Conservation (phyloP, 2,888 invertebrate species). For the Meganola albula region DNA sequence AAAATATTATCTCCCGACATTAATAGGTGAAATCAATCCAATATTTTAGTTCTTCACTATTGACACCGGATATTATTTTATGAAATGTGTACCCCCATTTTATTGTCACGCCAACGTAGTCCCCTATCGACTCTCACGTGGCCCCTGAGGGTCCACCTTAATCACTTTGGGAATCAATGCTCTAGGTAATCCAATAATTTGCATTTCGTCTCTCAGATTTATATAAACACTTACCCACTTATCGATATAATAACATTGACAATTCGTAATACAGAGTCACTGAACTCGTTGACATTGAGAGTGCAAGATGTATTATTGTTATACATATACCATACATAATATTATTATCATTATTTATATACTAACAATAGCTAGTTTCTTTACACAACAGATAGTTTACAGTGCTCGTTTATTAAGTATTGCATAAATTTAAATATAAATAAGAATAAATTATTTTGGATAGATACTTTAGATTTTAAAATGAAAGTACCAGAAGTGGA, state of each 20-base stretch:
- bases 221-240: constrained; percentile 15
- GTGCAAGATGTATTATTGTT: constrained; percentile 19
- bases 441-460: neutral
- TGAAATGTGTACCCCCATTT: no score
- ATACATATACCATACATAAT: constrained; percentile 20
- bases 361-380: constrained; percentile 22
- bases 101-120: no score
- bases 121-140: no score
- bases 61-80: no score
- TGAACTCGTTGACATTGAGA: constrained; percentile 30
- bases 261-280: constrained; percentile 22
- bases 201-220: constrained; percentile 4
- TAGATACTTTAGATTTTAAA: neutral
- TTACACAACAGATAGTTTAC: constrained; percentile 17
- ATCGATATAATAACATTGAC: constrained; percentile 21
- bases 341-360: constrained; percentile 18
- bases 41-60: no score
- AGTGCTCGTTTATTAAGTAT: constrained; percentile 9
- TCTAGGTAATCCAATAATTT: constrained; percentile 5
- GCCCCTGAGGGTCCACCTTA: no score
- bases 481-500: constrained; percentile 55
- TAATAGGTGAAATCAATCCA: no score
- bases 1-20: no score
- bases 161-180: no score
- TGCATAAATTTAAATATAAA: constrained; percentile 7